Percentiles rank a stretch among this genome's conserved stretches.
phyloP scores from a whole-genome alignment of 2,888 invertebrate genomes.

The Coecobrya sp. region DNA sequence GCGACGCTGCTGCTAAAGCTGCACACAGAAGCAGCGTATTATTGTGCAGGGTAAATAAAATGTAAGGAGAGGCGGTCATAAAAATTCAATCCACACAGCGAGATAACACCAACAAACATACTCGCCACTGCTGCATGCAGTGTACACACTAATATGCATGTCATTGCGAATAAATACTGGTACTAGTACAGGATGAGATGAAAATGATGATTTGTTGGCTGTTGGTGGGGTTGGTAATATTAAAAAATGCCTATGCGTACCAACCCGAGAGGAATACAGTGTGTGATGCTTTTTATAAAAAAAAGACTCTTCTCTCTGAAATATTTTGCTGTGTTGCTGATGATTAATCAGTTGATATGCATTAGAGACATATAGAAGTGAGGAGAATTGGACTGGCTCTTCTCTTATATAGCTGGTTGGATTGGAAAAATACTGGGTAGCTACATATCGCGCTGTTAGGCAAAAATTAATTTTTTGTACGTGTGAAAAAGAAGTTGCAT shows the following conservation, averaged over 20 bases:
- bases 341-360: conserved; percentile 70
- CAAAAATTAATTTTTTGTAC: neutral
- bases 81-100: neutral
- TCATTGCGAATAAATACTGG: conserved; percentile 66
- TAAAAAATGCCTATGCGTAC: too few relatives aligned
- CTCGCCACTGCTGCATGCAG: neutral
- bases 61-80: conserved; percentile 69
- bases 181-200: neutral
- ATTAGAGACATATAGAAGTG: neutral
- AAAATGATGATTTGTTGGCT: neutral
- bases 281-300: too few relatives aligned
- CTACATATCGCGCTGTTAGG: neutral
- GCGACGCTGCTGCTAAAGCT: neutral
- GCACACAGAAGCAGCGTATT: neutral
- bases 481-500: conserved; percentile 44
- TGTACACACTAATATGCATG: conserved; percentile 53
- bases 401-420: neutral
- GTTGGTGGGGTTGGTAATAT: neutral
- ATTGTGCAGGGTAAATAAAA: conserved; percentile 17
- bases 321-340: conserved; percentile 9
- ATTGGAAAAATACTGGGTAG: conserved; percentile 42
- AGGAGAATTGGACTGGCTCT: neutral
- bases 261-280: too few relatives aligned
- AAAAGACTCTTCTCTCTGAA: neutral
- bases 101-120: neutral